Conservation (phyloP, 2,797 vertebrate genomes). For the Acanthurus lineatus region DNA sequence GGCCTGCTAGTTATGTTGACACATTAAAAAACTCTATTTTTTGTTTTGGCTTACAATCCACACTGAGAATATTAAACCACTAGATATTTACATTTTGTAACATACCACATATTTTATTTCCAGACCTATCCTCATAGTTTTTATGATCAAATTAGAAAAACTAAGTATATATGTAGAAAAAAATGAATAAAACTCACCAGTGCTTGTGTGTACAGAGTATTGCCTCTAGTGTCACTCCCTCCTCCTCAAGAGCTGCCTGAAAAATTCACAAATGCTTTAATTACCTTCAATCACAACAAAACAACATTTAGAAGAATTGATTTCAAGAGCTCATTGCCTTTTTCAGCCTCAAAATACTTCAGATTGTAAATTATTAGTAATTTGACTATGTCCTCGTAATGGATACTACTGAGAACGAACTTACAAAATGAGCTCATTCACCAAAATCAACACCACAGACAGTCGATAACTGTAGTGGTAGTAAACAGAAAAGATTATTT, state of each 20-base stretch:
- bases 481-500: background rate
- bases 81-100: background rate
- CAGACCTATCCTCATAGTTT: background rate
- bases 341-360: background rate
- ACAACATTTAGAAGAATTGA: conserved; percentile 11
- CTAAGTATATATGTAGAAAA: background rate
- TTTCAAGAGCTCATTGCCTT: background rate
- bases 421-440: background rate
- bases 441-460: too few species aligned
- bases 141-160: background rate
- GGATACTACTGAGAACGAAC: background rate
- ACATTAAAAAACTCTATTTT: background rate
- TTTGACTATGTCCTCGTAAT: background rate
- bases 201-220: conserved; percentile 99
- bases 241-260: conserved; percentile 91
- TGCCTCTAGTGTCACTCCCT: conserved; percentile 91
- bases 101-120: background rate
- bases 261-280: conserved; percentile 32
- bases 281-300: conserved; percentile 19
- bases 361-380: background rate
- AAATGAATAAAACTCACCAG: conserved; percentile 87
- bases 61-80: background rate
- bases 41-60: background rate
- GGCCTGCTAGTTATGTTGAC: background rate
- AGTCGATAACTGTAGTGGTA: background rate